These are phyloP conservation scores for Hemithea aestivaria DNA, from an alignment of 2,888 invertebrate species.

Conservation along the genomic window DNA sequence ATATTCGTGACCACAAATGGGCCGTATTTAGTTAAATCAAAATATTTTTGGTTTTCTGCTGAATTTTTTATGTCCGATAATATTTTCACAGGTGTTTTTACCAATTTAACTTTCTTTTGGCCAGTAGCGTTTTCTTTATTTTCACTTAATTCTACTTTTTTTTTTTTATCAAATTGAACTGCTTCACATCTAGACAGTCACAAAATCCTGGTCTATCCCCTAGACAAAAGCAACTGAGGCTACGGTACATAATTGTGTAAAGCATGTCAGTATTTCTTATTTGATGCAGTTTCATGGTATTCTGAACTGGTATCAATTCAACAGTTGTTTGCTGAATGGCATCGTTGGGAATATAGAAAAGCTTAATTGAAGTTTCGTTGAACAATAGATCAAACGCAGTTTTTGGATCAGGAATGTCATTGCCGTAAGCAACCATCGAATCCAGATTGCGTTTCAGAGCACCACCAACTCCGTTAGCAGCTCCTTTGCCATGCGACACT, in stretches of 20 bases:
- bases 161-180: neutral
- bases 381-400: conserved; percentile 20
- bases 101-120: conserved; percentile 4
- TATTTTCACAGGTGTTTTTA: conserved; percentile 4
- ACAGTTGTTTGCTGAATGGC: neutral
- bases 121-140: neutral
- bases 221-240: conserved; percentile 12
- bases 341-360: conserved; percentile 11
- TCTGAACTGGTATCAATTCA: conserved; percentile 3
- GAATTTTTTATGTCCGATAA: conserved; percentile 6
- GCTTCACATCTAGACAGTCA: conserved; percentile 2
- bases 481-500: conserved; percentile 28
- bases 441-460: conserved; percentile 27
- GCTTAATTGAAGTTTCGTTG: conserved; percentile 8
- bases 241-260: conserved; percentile 2
- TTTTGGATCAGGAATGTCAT: conserved; percentile 21
- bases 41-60: conserved; percentile 2
- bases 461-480: conserved; percentile 28
- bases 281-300: conserved; percentile 8
- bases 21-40: conserved; percentile 5
- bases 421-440: conserved; percentile 20
- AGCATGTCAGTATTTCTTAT: conserved; percentile 1
- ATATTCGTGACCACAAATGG: neutral
- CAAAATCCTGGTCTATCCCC: conserved; percentile 3
- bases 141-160: no score